Conservation (phyloP, 2,797 vertebrate genomes). For the Chloroceryle inda region DNA sequence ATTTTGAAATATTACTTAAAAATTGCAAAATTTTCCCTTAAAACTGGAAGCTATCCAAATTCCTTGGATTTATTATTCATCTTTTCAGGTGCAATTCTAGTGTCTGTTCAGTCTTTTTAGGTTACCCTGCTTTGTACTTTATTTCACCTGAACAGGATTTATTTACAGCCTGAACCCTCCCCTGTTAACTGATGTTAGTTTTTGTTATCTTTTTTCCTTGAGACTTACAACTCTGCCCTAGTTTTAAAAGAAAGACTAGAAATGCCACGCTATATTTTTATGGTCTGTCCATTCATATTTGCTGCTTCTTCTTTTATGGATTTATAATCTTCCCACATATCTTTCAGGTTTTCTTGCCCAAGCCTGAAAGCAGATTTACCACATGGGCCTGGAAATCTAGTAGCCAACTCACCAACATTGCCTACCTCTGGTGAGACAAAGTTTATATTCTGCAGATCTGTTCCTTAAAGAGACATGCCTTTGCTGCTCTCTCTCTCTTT, state of each 20-base stretch:
- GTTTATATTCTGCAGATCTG: neutral
- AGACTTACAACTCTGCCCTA: neutral
- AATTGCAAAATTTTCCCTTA: neutral
- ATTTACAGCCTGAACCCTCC: neutral
- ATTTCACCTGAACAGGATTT: neutral
- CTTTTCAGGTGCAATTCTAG: neutral
- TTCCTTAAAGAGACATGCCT: neutral
- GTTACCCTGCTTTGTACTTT: fast-evolving
- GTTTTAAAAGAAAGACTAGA: neutral
- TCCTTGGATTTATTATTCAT: neutral
- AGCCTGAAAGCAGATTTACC: neutral
- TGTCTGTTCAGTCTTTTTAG: neutral
- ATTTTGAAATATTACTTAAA: neutral
- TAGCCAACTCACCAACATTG: neutral
- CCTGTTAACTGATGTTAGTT: neutral
- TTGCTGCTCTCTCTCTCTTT: neutral
- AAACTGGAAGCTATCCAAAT: neutral
- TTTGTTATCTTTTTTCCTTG: neutral
- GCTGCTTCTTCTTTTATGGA: neutral
- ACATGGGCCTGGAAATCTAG: neutral
- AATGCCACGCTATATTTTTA: neutral
- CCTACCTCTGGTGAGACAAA: neutral
- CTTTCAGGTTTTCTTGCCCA: neutral
- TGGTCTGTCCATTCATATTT: neutral
- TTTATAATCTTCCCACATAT: neutral